phyloP scores from a whole-genome alignment of 92 coral and sea anemone species.

The Porites lobata region DNA sequence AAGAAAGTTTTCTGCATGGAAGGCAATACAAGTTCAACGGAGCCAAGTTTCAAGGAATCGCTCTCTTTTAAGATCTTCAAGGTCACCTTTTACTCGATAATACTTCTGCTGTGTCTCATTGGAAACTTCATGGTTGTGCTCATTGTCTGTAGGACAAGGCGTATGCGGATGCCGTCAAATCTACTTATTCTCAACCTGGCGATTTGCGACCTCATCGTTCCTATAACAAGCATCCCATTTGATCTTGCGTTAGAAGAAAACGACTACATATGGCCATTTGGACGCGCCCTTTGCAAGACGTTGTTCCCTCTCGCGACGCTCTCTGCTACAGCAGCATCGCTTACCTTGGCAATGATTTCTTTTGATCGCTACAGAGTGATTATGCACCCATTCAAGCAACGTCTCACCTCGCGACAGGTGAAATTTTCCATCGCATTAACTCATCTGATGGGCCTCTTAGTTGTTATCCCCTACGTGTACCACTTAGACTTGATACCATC shows the following conservation, averaged over 20 bases:
- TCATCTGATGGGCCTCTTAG: slow-evolving; percentile 61
- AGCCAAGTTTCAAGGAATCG: slow-evolving; percentile 9
- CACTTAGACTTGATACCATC: slow-evolving; percentile 57
- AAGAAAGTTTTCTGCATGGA: background rate
- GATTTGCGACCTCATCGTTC: slow-evolving; percentile 92
- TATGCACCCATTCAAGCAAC: slow-evolving; percentile 90
- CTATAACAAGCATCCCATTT: slow-evolving; percentile 90
- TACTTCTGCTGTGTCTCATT: slow-evolving; percentile 72
- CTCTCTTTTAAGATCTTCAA: slow-evolving; percentile 66
- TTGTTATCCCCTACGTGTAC: slow-evolving; percentile 80
- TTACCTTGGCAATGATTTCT: slow-evolving; percentile 88
- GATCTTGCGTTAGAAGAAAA: slow-evolving; percentile 89
- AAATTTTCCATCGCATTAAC: slow-evolving; percentile 47
- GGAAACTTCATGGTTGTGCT: slow-evolving; percentile 90
- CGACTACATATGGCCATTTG: slow-evolving; percentile 81
- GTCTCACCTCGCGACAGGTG: slow-evolving; percentile 78
- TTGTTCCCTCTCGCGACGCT: slow-evolving; percentile 90
- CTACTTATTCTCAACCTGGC: slow-evolving; percentile 87
- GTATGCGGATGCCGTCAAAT: slow-evolving; percentile 85
- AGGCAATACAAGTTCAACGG: background rate
- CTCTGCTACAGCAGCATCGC: slow-evolving; percentile 86
- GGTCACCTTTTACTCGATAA: slow-evolving; percentile 72
- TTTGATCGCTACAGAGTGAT: slow-evolving; percentile 91
- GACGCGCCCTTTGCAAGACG: slow-evolving; percentile 81
- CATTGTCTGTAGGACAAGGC: slow-evolving; percentile 76